These are phyloP conservation scores for Denticeps clupeoides DNA, from an alignment of 2,797 vertebrate species.

Conservation along the genomic window DNA sequence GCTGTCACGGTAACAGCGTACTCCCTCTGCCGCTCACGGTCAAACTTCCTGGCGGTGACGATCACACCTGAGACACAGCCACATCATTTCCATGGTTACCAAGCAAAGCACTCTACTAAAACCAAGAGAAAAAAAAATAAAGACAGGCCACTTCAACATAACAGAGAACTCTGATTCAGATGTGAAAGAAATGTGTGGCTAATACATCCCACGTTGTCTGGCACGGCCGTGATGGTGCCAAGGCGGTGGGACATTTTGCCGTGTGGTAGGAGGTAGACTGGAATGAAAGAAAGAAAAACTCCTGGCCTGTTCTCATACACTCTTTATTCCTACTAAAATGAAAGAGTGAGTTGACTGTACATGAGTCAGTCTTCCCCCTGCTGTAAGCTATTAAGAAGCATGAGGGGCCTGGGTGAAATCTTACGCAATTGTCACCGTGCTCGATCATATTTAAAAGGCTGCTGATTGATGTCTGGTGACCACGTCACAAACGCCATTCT, in stretches of 20 bases:
- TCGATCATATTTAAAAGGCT: constrained; percentile 14
- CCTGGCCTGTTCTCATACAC: no score
- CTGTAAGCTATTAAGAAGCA: no score
- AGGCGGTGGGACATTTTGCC: no score
- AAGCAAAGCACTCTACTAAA: not conserved
- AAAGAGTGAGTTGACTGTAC: no score
- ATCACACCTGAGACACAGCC: constrained; percentile 63
- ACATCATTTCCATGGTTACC: not conserved
- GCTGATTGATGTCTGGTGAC: constrained; percentile 23
- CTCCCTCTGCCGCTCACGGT: constrained; percentile 77
- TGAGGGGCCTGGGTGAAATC: no score
- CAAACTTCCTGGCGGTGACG: constrained; percentile 72
- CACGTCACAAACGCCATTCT: constrained; percentile 22
- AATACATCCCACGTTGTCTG: not conserved
- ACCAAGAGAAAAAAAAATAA: not conserved
- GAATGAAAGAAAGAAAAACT: no score
- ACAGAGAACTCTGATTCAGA: not conserved
- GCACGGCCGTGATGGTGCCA: not conserved
- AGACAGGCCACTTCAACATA: not conserved
- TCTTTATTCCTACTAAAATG: no score
- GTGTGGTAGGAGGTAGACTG: no score
- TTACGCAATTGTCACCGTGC: no score
- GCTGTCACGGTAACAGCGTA: constrained; percentile 78
- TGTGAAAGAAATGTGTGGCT: not conserved
- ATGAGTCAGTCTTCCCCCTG: no score